Conservation (phyloP, 2,113 vertebrate species). For the Aphyosemion australe region DNA sequence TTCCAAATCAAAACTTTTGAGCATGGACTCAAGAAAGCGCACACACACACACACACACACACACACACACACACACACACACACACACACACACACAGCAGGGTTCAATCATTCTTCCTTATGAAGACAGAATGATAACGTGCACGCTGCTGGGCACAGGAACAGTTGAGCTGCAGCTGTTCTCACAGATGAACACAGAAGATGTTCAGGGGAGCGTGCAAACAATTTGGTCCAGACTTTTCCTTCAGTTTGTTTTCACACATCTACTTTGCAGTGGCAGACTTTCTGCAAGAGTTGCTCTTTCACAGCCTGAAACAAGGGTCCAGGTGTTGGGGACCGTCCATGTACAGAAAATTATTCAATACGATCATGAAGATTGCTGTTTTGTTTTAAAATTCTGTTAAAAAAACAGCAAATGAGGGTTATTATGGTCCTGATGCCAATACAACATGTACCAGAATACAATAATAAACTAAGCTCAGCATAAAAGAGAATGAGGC, state of each 20-base stretch:
- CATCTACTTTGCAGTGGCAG: background rate
- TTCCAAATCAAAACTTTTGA: no score
- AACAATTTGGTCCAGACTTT: background rate
- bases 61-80: conserved; percentile 5
- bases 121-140: conserved; percentile 52
- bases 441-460: no score
- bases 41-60: conserved; percentile 6
- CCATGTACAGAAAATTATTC: background rate
- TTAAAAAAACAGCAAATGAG: no score
- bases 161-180: background rate
- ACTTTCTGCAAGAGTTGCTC: background rate
- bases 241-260: background rate
- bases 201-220: background rate
- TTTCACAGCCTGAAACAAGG: background rate
- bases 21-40: background rate
- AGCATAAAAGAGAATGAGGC: no score
- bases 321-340: background rate
- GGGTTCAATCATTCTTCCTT: conserved; percentile 80
- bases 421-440: no score
- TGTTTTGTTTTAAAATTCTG: no score
- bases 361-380: no score
- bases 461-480: no score
- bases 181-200: background rate
- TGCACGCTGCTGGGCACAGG: background rate
- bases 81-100: conserved; percentile 14